Base-by-base conservation (phyloP, 2,113 vertebrate genomes). In the Ictidomys tridecemlineatus region DNA sequence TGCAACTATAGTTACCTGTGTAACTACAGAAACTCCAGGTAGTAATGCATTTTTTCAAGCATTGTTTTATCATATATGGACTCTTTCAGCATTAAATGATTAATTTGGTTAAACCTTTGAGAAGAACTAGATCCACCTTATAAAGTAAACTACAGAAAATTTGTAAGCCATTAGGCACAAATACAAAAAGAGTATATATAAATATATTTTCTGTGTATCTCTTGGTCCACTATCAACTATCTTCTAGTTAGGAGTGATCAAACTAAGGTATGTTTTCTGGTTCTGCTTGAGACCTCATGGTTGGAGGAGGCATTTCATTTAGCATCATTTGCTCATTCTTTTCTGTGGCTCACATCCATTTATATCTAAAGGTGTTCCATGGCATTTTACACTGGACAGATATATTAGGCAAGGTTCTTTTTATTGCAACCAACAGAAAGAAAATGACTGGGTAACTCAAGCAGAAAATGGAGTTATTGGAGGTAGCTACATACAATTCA, bases 391-490 rank as follows among this genome's bases (percentile, higher is more conserved):
- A 79, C 4, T 92, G 48, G 48, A 77, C 28, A 89, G 69, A 84
- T 94, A 65, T 32, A 79, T 87, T 91, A 95, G 56, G n/a, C 24
- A 65, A 51, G 18, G 56, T 58, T 97, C 53, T 13, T 85, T 94
- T 95, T 95, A 91, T 32, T 94, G 37, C 4, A 91, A 8, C 24
- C 37, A 96, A 72, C 20, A 86, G 37, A 91, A 95, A 90, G 69
- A 96, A 96, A 85, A 91, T 89, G 39, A 79, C n/a, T 96, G 6
- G 63, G 4, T 69, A 93, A 89, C 61, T 97, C 61, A 83, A 76
- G 83, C 22, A 93, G 85, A 96, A 96, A 96, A 85, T 63, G 24
- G 39, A 82, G 8, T 84, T 96, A 63, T 39, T 92, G 63, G 45
- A 74, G 45, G 74, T 45, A 91, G 45, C 37, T 67, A 70, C 13